A percentile compares a stretch with the other conserved stretches of the same genome.
Evolutionary conservation across 1,140 invertebrate species (phyloP).

Genomic region (Drosophila kurseongensis): DNA sequence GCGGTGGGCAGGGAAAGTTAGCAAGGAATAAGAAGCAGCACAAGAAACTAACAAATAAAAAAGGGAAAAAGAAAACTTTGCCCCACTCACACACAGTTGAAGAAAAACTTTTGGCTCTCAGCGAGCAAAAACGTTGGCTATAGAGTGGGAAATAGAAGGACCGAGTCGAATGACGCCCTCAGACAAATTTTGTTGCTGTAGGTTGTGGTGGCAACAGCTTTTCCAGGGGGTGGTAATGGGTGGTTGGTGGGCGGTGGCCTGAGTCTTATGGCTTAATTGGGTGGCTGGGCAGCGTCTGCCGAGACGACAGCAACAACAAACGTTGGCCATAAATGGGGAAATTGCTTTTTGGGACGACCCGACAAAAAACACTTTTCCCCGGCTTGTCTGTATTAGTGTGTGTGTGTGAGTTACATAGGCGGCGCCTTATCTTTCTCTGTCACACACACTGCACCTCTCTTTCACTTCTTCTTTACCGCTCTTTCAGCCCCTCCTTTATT

Average conservation of each 20-base stretch:
- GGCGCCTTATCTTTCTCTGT: slow-evolving; percentile 50
- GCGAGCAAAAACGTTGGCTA: background rate
- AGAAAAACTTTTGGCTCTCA: slow-evolving; percentile 20
- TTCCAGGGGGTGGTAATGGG: slow-evolving; percentile 1
- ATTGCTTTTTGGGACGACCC: slow-evolving; percentile 68
- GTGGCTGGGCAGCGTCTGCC: slow-evolving; percentile 79
- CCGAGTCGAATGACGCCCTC: slow-evolving; percentile 56
- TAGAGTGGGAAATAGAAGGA: slow-evolving; percentile 9
- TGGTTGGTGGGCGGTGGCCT: slow-evolving; percentile 2
- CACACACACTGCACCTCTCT: slow-evolving; percentile 5
- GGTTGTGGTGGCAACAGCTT: slow-evolving; percentile 65
- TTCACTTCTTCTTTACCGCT: background rate
- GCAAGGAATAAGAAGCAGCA: slow-evolving; percentile 25
- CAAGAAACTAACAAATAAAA: slow-evolving; percentile 40
- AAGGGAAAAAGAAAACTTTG: slow-evolving; percentile 21
- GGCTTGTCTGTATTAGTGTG: slow-evolving; percentile 34
- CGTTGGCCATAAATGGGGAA: slow-evolving; percentile 64
- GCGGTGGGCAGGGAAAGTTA: slow-evolving; percentile 28
- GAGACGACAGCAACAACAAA: slow-evolving; percentile 53
- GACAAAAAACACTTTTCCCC: slow-evolving; percentile 46
- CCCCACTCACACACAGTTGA: slow-evolving; percentile 8
- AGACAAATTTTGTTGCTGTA: slow-evolving; percentile 81
- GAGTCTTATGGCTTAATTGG: slow-evolving; percentile 80
- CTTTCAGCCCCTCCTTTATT: background rate
- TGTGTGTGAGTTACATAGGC: slow-evolving; percentile 51